Evolutionary conservation across 23 tunicate species (phyloP).

Genomic region (Clavelina lepadiformis): DNA sequence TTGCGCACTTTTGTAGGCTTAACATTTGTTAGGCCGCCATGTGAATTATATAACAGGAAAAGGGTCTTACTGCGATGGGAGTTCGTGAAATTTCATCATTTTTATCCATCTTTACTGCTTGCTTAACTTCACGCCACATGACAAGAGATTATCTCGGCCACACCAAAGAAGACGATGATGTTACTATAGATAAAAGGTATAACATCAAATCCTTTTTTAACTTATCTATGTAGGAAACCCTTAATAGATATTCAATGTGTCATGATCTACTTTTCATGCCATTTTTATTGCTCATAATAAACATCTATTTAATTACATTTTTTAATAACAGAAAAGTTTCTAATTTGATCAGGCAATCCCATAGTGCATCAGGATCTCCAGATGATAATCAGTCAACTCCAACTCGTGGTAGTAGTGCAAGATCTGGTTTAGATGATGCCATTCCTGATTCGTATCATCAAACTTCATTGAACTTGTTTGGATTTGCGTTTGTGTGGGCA

Average conservation of each 20-base stretch:
- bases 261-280: no score
- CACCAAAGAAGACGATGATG: slow-evolving; percentile 9
- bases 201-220: no score
- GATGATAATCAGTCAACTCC: slow-evolving; percentile 35
- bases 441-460: slow-evolving; percentile 56
- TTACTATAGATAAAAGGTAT: slow-evolving; percentile 10
- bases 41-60: no score
- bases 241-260: no score
- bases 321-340: no score
- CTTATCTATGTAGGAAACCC: no score
- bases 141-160: no score
- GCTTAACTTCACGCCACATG: no score
- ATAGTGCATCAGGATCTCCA: neutral
- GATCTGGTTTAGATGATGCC: slow-evolving; percentile 60
- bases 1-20: no score
- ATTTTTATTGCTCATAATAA: no score
- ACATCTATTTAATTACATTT: no score
- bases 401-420: slow-evolving; percentile 31
- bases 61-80: neutral
- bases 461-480: slow-evolving; percentile 56
- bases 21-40: no score
- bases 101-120: slow-evolving; percentile 25
- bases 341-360: neutral
- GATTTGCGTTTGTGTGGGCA: slow-evolving; percentile 88
- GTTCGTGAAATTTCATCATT: slow-evolving; percentile 46